A percentile compares a stretch with the other conserved stretches of the same genome.
Evolutionary conservation across 2,888 invertebrate species (phyloP).

Genomic region (Platycheirus rosarum): DNA sequence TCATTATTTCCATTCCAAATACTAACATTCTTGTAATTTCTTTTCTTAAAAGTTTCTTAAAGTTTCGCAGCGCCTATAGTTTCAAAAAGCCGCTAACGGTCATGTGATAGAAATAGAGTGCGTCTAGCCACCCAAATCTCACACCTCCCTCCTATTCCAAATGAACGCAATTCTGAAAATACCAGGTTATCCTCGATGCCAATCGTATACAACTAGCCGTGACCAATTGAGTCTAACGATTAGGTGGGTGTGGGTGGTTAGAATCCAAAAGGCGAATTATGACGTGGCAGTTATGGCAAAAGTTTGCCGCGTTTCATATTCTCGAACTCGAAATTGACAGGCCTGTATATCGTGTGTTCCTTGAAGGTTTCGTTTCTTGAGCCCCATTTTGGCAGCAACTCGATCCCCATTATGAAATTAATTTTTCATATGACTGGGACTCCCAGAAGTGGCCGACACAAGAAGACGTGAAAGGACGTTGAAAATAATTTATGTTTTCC

Average conservation of each 20-base stretch:
- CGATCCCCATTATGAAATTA: constrained; percentile 64
- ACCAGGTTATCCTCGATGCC: constrained; percentile 43
- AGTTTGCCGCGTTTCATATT: constrained; percentile 57
- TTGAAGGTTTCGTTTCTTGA: constrained; percentile 53
- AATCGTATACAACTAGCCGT: constrained; percentile 13
- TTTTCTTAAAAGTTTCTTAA: too few species aligned
- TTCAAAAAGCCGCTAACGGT: not conserved
- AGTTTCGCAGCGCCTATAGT: not conserved
- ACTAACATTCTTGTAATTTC: too few species aligned
- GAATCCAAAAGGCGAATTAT: constrained; percentile 3
- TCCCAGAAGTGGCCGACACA: constrained; percentile 28
- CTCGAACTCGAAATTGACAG: constrained; percentile 59
- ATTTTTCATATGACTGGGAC: constrained; percentile 62
- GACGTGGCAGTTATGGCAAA: constrained; percentile 22
- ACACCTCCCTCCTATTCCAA: not conserved
- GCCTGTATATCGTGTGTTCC: constrained; percentile 62
- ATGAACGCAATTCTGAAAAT: constrained; percentile 61
- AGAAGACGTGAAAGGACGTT: constrained; percentile 21
- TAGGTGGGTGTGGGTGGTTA: not conserved
- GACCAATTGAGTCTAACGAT: constrained; percentile 17
- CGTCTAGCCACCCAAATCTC: constrained; percentile 24
- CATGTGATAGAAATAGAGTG: constrained; percentile 22
- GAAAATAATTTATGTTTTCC: constrained; percentile 56
- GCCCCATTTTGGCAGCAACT: constrained; percentile 58
- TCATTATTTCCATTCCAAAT: too few species aligned